A percentile compares a stretch with the other conserved stretches of the same genome.
phyloP scores from a whole-genome alignment of 2,888 invertebrate species.

The Neoaliturus tenellus region DNA sequence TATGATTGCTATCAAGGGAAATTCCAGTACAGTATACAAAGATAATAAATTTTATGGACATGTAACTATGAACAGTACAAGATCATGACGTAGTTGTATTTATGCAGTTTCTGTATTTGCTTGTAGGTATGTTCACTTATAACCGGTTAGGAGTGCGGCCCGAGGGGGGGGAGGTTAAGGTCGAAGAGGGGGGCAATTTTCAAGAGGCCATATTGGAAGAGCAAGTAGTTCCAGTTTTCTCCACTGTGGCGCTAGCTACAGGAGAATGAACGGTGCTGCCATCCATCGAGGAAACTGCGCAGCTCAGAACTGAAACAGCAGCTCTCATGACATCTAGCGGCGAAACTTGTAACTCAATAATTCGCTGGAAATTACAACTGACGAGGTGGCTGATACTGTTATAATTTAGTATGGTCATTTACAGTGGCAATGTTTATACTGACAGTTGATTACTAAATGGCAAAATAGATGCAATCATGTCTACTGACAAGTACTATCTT shows the following conservation, averaged over 20 bases:
- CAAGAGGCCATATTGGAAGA: constrained; percentile 45
- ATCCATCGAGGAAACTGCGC: neutral
- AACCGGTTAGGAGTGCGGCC: constrained; percentile 11
- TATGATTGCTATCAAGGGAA: too few species aligned
- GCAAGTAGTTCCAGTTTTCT: neutral
- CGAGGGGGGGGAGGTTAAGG: neutral
- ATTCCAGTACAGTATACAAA: too few species aligned
- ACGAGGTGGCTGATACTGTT: constrained; percentile 19
- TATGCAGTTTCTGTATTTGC: neutral
- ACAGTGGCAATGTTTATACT: constrained; percentile 14
- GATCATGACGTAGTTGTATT: too few species aligned
- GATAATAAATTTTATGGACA: too few species aligned
- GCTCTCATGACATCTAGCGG: constrained; percentile 1
- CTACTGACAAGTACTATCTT: neutral
- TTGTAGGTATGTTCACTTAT: neutral
- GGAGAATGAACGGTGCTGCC: neutral
- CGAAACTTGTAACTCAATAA: neutral
- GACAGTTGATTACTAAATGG: neutral
- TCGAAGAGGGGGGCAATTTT: neutral
- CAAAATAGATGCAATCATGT: neutral
- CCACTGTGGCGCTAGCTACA: constrained; percentile 34
- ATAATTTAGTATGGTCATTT: constrained; percentile 26
- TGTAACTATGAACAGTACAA: too few species aligned
- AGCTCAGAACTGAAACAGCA: neutral
- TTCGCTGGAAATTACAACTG: constrained; percentile 41